These are phyloP conservation scores for Eledone cirrhosa DNA, from an alignment of 2,888 invertebrate species.

Conservation along the genomic window DNA sequence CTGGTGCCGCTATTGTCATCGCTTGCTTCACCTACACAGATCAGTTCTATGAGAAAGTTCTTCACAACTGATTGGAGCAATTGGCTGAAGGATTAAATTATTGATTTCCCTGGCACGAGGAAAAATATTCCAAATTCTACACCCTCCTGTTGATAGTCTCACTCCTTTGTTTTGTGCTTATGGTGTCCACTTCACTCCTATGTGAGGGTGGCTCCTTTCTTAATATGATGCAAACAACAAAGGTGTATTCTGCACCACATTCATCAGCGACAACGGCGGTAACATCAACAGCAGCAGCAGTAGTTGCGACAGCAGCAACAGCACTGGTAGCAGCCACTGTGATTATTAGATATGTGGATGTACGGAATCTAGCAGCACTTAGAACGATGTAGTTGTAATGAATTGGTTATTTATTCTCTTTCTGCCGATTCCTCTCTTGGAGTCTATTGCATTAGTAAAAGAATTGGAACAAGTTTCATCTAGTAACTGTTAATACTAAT, in stretches of 20 bases:
- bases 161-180: no score
- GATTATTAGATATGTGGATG: neutral
- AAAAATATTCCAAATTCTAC: no score
- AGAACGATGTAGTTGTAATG: conserved; percentile 7
- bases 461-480: neutral
- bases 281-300: neutral
- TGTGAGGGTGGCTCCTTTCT: no score
- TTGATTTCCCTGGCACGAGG: no score
- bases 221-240: neutral
- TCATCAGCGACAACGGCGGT: neutral
- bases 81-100: no score
- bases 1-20: no score
- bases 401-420: neutral
- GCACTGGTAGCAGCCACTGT: neutral
- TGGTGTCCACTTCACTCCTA: no score
- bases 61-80: no score
- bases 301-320: neutral
- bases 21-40: no score
- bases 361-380: neutral
- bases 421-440: neutral
- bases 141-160: no score
- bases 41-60: no score
- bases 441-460: neutral
- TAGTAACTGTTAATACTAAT: no score
- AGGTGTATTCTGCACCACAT: neutral